Base-by-base conservation (phyloP, 2,888 invertebrate genomes). In the Conus canariensis region DNA sequence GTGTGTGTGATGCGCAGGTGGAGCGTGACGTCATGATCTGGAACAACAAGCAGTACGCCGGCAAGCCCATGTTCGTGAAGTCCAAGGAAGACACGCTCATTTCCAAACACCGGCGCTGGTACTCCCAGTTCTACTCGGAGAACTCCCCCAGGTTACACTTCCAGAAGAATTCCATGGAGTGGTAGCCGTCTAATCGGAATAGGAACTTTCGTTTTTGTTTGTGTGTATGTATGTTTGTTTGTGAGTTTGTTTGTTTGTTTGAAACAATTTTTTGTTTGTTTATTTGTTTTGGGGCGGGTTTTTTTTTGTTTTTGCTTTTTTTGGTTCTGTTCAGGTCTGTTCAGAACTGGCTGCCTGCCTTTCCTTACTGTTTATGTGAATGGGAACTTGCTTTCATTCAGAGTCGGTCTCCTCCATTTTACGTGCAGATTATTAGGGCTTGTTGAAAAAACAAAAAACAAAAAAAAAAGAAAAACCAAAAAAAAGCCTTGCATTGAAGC, bases 1-100 rank as follows among this genome's bases (percentile, higher is more conserved):
- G 74, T 8, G n/a, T 8, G 7, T 0, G 19, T n/a, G 16, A 70
- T 70, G 70, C 19, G 8, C 96, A 98, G 98, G 97, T 98, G 94
- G 98, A 98, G 95, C 97, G 98, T 0, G 99, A 99, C 95, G 97
- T 98, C 0, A 97, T 97, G 92, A 97, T 99, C 8, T 99, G 99
- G 99, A 98, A 98, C 95, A 97, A 97, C 96, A 99, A 99, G 95
- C 97, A 97, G 16, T 98, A 97, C 95, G 96, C 97, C 0, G 97
- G 97, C 70, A 97, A 97, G 0, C 98, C 98, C 0, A 95, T 97
- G 0, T 97, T 98, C 91, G 97, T 98, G 0, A 97, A 97, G 90
- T 95, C 96, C 9, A 93, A 93, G 92, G 97, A 98, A 90, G 99
- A 99, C 95, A 97, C 97, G 10, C 96, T 97, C 0, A 97, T 99